Evolutionary conservation across 1,140 invertebrate species (phyloP).

Genomic region (Drosophila oshimai): DNA sequence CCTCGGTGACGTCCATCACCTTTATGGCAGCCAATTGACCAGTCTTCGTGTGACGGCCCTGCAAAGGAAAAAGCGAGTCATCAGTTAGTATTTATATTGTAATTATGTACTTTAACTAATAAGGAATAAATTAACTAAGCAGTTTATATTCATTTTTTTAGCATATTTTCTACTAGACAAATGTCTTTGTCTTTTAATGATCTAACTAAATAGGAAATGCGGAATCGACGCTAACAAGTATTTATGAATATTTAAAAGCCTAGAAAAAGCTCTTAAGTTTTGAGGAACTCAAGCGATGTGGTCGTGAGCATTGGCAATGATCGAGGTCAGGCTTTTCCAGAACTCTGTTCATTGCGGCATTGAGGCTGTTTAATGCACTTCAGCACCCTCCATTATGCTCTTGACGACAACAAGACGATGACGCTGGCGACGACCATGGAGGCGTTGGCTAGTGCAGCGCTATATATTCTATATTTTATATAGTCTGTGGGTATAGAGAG

Average conservation of each 20-base stretch:
- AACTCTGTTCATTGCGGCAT: conserved; percentile 23
- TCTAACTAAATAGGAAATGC: not conserved
- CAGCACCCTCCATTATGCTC: conserved; percentile 7
- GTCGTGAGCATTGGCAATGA: not conserved
- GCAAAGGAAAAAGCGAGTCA: conserved; percentile 3
- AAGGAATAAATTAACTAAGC: not conserved
- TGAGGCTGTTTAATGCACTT: conserved; percentile 45
- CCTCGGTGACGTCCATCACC: conserved; percentile 99
- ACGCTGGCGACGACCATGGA: conserved; percentile 31
- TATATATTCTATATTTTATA: conserved; percentile 13
- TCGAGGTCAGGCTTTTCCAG: conserved; percentile 5
- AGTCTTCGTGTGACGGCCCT: conserved; percentile 99
- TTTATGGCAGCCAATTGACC: conserved; percentile 99
- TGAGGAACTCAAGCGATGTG: not conserved
- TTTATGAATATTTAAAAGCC: not conserved
- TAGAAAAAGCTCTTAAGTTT: not conserved
- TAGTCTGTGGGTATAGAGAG: not conserved
- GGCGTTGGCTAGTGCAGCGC: conserved; percentile 33
- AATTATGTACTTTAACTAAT: no score
- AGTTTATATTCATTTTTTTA: not conserved
- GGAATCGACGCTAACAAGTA: no score
- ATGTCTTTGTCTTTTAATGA: no score
- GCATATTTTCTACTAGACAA: not conserved
- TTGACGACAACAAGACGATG: conserved; percentile 28
- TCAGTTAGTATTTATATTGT: no score